Percentiles rank a stretch among this genome's conserved stretches.
These are phyloP conservation scores for Drosophila triauraria DNA, from an alignment of 1,140 invertebrate genomes.

Conservation along the genomic window DNA sequence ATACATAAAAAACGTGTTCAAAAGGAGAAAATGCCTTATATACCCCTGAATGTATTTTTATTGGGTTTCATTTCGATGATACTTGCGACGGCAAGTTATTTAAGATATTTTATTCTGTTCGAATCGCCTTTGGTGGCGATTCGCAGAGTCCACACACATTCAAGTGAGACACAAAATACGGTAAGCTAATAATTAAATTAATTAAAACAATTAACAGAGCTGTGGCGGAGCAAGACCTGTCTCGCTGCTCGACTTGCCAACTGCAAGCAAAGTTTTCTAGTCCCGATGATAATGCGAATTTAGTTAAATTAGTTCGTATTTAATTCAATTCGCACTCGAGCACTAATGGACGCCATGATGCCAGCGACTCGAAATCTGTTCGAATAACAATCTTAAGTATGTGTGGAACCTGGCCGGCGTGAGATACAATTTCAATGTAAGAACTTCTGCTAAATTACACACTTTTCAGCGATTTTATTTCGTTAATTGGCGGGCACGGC, in stretches of 20 bases:
- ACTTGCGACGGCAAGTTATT: constrained; percentile 10
- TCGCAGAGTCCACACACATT: not conserved
- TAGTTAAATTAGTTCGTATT: constrained; percentile 74
- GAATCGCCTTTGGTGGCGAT: constrained; percentile 6
- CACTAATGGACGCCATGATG: constrained; percentile 55
- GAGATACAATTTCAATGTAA: constrained; percentile 9
- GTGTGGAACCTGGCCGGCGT: not conserved
- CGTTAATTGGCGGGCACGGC: constrained; percentile 9
- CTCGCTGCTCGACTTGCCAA: constrained; percentile 2
- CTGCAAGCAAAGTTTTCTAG: constrained; percentile 23
- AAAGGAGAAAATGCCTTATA: not conserved
- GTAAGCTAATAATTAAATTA: constrained; percentile 41
- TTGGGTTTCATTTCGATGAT: constrained; percentile 15
- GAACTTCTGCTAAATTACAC: not conserved
- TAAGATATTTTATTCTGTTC: constrained; percentile 4
- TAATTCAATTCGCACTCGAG: constrained; percentile 71
- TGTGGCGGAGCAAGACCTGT: constrained; percentile 23
- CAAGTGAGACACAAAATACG: constrained; percentile 7
- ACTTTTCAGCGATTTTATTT: constrained; percentile 13
- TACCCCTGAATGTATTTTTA: constrained; percentile 8
- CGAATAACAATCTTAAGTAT: constrained; percentile 51
- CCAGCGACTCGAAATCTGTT: constrained; percentile 30
- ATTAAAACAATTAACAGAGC: constrained; percentile 43
- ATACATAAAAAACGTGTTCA: constrained; percentile 2
- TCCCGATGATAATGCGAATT: constrained; percentile 53